These are phyloP conservation scores for pig (Sus scrofa) DNA, from an alignment of 2,113 vertebrate species.

Conservation along the genomic window T2T-Sscrofa CM000824.6:67073001-67073500, in stretches of 20 bases:
- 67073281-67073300: background rate
- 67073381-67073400: background rate
- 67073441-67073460: background rate
- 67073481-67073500: background rate
- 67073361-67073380: background rate
- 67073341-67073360: background rate
- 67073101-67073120: background rate
- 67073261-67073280: background rate
- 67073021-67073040: background rate
- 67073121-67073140: background rate
- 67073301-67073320: background rate
- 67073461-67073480: background rate
- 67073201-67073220: background rate
- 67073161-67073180: background rate
- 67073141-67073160: background rate
- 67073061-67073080: background rate
- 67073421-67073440: background rate
- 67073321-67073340: background rate
- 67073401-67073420: background rate
- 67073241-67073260: background rate
- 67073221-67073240: background rate
- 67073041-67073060: background rate
- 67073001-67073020: background rate
- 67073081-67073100: background rate
- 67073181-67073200: background rate